phyloP scores from a whole-genome alignment of 1,140 invertebrate species.

The Fopius arisanus region DNA sequence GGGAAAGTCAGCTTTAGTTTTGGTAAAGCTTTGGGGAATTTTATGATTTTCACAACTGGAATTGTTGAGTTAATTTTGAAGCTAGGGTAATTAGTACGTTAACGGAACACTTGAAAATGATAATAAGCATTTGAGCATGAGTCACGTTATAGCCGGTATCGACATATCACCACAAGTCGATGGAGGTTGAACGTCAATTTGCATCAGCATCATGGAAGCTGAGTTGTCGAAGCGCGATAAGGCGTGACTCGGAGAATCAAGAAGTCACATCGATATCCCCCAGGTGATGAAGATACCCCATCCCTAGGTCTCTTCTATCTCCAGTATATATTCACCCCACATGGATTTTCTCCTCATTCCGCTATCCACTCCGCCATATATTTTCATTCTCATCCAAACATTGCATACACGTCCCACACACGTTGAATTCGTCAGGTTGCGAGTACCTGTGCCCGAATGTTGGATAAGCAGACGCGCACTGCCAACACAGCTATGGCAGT shows the following conservation, averaged over 20 bases:
- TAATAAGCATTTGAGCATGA: no score
- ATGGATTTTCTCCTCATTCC: neutral
- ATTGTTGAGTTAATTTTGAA: no score
- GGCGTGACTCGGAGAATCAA: slow-evolving; percentile 18
- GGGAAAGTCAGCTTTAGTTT: no score
- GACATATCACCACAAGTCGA: neutral
- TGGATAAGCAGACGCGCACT: slow-evolving; percentile 22
- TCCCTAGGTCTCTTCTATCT: neutral
- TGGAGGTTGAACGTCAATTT: slow-evolving; percentile 5
- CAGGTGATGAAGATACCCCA: neutral
- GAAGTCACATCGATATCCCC: neutral
- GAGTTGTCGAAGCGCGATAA: slow-evolving; percentile 10
- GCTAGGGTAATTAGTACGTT: no score
- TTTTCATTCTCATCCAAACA: slow-evolving; percentile 3
- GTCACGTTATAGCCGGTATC: neutral
- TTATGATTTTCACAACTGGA: no score
- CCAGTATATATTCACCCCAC: neutral
- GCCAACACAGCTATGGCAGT: neutral
- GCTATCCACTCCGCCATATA: slow-evolving; percentile 6
- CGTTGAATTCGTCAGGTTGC: neutral
- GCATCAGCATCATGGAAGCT: neutral
- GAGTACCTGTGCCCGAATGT: neutral
- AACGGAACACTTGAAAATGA: no score
- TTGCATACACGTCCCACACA: neutral
- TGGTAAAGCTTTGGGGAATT: no score